Base-by-base conservation (phyloP, 2,888 invertebrate species). In the Odontothrips loti region DNA sequence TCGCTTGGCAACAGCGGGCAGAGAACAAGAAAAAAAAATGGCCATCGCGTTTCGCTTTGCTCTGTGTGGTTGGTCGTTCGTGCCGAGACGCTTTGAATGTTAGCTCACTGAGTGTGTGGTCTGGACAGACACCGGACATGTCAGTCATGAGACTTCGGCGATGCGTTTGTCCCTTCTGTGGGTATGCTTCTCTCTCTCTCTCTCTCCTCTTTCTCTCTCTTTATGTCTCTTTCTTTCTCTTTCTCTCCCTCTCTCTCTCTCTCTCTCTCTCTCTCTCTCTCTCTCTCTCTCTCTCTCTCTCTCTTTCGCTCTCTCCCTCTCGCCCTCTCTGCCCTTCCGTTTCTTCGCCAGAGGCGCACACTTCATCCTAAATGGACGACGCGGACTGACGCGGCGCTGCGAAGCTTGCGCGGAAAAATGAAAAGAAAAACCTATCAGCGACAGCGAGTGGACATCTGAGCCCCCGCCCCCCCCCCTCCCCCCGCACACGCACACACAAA, bases 91-190 rank as follows among this genome's bases (percentile, higher is more conserved):
- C 58, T 58, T 58, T 58, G 58, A 58, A 58, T 58, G 58, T 58
- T 58, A n/a, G 58, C 58, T 58, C 58, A n/a, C 58, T n/a, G 58
- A 58, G 58, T 58, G 58, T 58, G 58, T 58, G 58, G 58, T 58
- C 58, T 58, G 20, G 58, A 58, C 58, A 58, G 58, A 17, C 58
- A 58, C 58, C 58, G 58, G 58, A 58, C 58, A 58, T 58, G 58
- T 58, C 58, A 58, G 58, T 58, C 58, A 58, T n/a, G 58, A 58
- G 58, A 17, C 17, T 58, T 17, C 20, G 20, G 58, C 58, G 58
- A 17, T 58, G 58, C 58, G 34, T 43, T 43, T 43, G 34, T 43
- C 34, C 34, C 34, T 43, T 43, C 34, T 43, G 34, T 43, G 34
- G 34, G 34, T 43, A 43, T 58, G 58, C 58, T 51, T 17, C 51